A percentile compares a stretch with the other conserved stretches of the same genome.
phyloP scores from a whole-genome alignment of 2,888 invertebrate genomes.

The Aleiodes testaceus region DNA sequence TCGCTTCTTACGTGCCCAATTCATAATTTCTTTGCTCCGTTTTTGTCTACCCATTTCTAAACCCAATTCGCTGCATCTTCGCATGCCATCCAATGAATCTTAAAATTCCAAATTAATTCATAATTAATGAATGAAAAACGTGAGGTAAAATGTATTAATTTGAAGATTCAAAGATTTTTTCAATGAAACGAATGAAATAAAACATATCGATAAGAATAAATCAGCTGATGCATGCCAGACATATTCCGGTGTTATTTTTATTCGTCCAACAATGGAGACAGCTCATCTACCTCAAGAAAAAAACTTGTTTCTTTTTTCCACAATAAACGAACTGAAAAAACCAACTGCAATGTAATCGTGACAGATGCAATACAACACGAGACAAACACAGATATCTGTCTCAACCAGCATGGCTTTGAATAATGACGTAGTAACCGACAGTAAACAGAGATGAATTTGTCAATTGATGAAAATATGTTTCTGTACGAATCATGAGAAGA shows the following conservation, averaged over 20 bases:
- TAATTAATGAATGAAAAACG: conserved; percentile 18
- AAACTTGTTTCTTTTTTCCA: neutral
- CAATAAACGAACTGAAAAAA: neutral
- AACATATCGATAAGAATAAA: conserved; percentile 6
- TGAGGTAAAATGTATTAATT: too few relatives aligned
- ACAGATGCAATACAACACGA: too few relatives aligned
- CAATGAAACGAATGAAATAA: neutral
- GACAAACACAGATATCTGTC: too few relatives aligned
- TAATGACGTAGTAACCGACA: too few relatives aligned
- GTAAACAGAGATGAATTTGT: too few relatives aligned
- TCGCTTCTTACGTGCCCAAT: conserved; percentile 84
- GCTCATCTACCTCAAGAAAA: neutral
- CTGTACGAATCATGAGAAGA: neutral
- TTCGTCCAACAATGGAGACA: conserved; percentile 4
- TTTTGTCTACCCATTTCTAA: conserved; percentile 83
- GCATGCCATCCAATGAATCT: conserved; percentile 84
- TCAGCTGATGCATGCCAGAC: conserved; percentile 13
- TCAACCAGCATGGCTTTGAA: too few relatives aligned
- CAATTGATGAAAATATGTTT: too few relatives aligned
- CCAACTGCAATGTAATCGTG: too few relatives aligned
- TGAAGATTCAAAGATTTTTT: too few relatives aligned
- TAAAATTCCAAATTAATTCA: conserved; percentile 46
- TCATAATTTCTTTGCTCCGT: conserved; percentile 83
- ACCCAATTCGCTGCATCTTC: conserved; percentile 81
- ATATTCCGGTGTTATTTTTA: conserved; percentile 13